Conservation (phyloP, 2,888 invertebrate genomes). For the Troides oblongomaculatus region DNA sequence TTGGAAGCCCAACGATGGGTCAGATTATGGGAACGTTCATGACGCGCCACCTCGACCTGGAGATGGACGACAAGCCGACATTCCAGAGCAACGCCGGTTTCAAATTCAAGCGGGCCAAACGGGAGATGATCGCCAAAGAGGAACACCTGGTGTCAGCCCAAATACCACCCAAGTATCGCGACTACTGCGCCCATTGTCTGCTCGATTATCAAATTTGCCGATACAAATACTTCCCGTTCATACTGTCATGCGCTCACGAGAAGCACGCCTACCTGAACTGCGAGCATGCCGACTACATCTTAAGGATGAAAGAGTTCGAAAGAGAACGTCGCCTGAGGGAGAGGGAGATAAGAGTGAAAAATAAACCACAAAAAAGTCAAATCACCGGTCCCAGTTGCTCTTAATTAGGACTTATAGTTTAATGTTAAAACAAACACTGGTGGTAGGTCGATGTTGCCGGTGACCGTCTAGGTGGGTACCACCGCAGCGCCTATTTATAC, state of each 20-base stretch:
- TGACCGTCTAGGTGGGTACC: too few relatives aligned
- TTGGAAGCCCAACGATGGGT: slow-evolving; percentile 47
- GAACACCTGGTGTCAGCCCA: slow-evolving; percentile 87
- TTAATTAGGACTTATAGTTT: background rate
- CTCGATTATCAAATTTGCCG: slow-evolving; percentile 85
- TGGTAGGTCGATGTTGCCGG: too few relatives aligned
- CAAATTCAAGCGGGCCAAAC: slow-evolving; percentile 81
- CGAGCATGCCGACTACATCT: slow-evolving; percentile 88
- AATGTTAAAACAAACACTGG: too few relatives aligned
- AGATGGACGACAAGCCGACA: slow-evolving; percentile 74
- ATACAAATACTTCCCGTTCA: slow-evolving; percentile 83
- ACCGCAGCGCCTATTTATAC: too few relatives aligned
- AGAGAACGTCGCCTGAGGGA: slow-evolving; percentile 59
- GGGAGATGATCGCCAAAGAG: slow-evolving; percentile 85
- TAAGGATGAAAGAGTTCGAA: slow-evolving; percentile 69
- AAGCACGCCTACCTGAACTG: slow-evolving; percentile 87
- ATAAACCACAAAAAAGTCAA: slow-evolving; percentile 19
- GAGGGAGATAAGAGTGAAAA: slow-evolving; percentile 51
- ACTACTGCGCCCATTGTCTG: slow-evolving; percentile 90
- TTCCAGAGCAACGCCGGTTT: slow-evolving; percentile 87
- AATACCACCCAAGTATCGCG: slow-evolving; percentile 83
- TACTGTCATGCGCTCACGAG: slow-evolving; percentile 84
- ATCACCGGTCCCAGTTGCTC: slow-evolving; percentile 3
- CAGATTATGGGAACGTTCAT: slow-evolving; percentile 49
- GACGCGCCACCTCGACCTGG: slow-evolving; percentile 46